Evolutionary conservation across 2,797 vertebrate genomes (phyloP).

Genomic region (Bovichtus diacanthus): DNA sequence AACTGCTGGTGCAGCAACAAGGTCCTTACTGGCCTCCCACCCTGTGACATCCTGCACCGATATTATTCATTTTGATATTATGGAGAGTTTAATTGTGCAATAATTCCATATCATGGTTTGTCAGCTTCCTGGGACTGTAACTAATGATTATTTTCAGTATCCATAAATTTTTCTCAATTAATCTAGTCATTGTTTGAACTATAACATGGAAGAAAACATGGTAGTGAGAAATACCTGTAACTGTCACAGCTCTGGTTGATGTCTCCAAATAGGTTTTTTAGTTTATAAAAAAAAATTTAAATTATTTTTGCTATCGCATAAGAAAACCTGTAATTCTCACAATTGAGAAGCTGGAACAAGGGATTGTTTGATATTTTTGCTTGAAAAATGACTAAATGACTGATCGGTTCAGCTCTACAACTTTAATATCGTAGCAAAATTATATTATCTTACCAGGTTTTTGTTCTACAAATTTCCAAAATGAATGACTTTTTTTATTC

Average conservation of each 20-base stretch:
- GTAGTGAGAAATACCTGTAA: too few relatives aligned
- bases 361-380: background rate
- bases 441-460: too few relatives aligned
- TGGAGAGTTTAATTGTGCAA: background rate
- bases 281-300: too few relatives aligned
- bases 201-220: too few relatives aligned
- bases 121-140: background rate
- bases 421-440: too few relatives aligned
- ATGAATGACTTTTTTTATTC: too few relatives aligned
- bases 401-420: too few relatives aligned
- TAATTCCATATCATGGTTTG: background rate
- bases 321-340: background rate
- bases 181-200: too few relatives aligned
- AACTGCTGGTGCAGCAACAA: background rate
- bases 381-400: background rate
- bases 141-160: background rate
- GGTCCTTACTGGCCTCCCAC: slow-evolving; percentile 1
- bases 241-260: too few relatives aligned
- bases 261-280: too few relatives aligned
- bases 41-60: background rate
- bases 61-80: background rate
- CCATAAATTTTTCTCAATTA: background rate
- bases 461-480: too few relatives aligned
- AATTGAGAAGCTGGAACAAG: background rate
- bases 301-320: too few relatives aligned